Evolutionary conservation across 2,797 vertebrate genomes (phyloP).

Genomic region (Glyptemys insculpta): DNA sequence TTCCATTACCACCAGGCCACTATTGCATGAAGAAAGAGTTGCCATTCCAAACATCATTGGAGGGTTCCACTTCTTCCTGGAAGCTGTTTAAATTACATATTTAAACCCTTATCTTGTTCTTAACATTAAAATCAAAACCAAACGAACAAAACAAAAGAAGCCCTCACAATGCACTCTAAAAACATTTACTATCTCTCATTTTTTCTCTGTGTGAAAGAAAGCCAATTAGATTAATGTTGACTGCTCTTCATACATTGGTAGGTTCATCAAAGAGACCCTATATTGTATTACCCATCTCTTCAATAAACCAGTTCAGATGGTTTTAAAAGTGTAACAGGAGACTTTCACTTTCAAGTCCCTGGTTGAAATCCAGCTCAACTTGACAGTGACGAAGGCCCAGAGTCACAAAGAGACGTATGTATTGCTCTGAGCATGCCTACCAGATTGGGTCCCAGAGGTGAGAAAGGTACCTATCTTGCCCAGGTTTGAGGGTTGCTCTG

Average conservation of each 20-base stretch:
- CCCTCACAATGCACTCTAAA: not conserved
- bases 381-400: not conserved
- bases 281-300: not conserved
- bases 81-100: slow-evolving; percentile 61
- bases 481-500: too few relatives aligned
- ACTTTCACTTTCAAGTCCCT: not conserved
- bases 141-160: not conserved
- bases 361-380: not conserved
- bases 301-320: not conserved
- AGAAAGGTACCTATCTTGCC: too few relatives aligned
- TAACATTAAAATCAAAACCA: not conserved
- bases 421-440: too few relatives aligned
- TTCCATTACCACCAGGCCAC: slow-evolving; percentile 72
- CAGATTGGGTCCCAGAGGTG: too few relatives aligned
- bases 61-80: slow-evolving; percentile 69
- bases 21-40: slow-evolving; percentile 57
- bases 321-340: not conserved
- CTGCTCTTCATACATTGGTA: not conserved
- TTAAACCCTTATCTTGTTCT: slow-evolving; percentile 57
- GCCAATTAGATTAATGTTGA: not conserved
- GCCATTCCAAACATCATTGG: slow-evolving; percentile 70
- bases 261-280: not conserved
- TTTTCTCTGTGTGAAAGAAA: not conserved
- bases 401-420: too few relatives aligned
- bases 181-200: not conserved